Percentiles rank a stretch among this genome's conserved stretches.
These are phyloP conservation scores for Miltochrista miniata DNA, from an alignment of 2,888 invertebrate genomes.

Conservation along the genomic window DNA sequence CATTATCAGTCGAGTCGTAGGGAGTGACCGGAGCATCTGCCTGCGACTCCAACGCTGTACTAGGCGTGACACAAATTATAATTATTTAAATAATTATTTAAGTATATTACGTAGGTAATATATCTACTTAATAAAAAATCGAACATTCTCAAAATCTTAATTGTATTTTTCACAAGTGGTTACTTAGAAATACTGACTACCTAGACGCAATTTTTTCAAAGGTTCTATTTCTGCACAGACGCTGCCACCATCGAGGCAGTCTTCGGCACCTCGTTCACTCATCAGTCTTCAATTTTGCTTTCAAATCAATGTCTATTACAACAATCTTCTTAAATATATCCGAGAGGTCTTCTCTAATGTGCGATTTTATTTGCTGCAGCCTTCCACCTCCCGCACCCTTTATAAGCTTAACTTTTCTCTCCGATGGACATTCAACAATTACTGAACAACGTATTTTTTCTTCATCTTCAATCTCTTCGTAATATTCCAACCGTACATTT, in stretches of 20 bases:
- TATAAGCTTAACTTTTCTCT: constrained; percentile 85
- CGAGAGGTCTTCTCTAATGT: constrained; percentile 85
- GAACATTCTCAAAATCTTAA: too few species aligned
- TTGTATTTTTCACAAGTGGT: too few species aligned
- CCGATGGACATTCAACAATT: constrained; percentile 85
- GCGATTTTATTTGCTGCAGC: constrained; percentile 87
- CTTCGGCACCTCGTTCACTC: not conserved
- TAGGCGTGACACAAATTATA: too few species aligned
- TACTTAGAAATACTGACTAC: not conserved
- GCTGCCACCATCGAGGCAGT: too few species aligned
- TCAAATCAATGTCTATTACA: constrained; percentile 60
- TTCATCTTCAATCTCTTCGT: constrained; percentile 81
- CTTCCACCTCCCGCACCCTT: constrained; percentile 87
- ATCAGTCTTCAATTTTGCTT: constrained; percentile 44
- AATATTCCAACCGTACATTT: constrained; percentile 86
- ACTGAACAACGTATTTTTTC: constrained; percentile 79
- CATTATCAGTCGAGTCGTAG: too few species aligned
- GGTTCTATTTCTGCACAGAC: not conserved
- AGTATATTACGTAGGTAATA: too few species aligned
- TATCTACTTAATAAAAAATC: too few species aligned
- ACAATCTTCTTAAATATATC: constrained; percentile 86
- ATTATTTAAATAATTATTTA: too few species aligned
- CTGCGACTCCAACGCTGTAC: too few species aligned
- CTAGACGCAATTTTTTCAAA: not conserved
- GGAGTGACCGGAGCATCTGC: too few species aligned